Evolutionary conservation across 2,888 invertebrate species (phyloP).

Genomic region (Minunthozetes semirufus): DNA sequence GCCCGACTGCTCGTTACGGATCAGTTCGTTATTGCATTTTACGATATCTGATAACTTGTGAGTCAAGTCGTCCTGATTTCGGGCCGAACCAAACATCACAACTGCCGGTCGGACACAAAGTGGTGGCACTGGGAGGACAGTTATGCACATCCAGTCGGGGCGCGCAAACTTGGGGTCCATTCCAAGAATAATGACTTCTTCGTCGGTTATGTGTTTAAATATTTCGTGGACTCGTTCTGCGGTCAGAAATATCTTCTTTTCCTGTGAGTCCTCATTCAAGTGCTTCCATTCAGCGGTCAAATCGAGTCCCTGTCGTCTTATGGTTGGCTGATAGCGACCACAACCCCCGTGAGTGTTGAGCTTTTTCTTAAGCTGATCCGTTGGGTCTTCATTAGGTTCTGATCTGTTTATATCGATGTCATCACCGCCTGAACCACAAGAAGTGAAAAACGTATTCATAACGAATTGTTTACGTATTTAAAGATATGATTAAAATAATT

Average conservation of each 20-base stretch:
- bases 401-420: constrained; percentile 67
- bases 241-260: constrained; percentile 83
- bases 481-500: not conserved
- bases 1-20: constrained; percentile 89
- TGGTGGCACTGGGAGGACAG: constrained; percentile 94
- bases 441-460: not conserved
- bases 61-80: constrained; percentile 97
- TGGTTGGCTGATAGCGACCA: constrained; percentile 93
- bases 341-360: constrained; percentile 86
- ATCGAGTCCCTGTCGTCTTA: constrained; percentile 80
- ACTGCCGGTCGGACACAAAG: constrained; percentile 93
- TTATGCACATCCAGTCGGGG: constrained; percentile 99
- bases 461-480: too few species aligned
- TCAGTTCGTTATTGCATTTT: constrained; percentile 92
- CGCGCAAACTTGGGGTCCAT: constrained; percentile 97
- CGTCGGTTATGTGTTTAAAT: constrained; percentile 88
- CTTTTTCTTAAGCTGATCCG: constrained; percentile 46
- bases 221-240: constrained; percentile 98
- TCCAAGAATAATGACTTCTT: constrained; percentile 83
- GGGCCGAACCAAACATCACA: constrained; percentile 97
- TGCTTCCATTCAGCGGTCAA: constrained; percentile 97
- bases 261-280: constrained; percentile 95
- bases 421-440: constrained; percentile 59
- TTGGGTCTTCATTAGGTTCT: not conserved
- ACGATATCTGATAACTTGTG: constrained; percentile 98